Percentiles rank a stretch among this genome's conserved stretches.
phyloP scores from a whole-genome alignment of 2,888 invertebrate genomes.

The Chloroclysta siterata region DNA sequence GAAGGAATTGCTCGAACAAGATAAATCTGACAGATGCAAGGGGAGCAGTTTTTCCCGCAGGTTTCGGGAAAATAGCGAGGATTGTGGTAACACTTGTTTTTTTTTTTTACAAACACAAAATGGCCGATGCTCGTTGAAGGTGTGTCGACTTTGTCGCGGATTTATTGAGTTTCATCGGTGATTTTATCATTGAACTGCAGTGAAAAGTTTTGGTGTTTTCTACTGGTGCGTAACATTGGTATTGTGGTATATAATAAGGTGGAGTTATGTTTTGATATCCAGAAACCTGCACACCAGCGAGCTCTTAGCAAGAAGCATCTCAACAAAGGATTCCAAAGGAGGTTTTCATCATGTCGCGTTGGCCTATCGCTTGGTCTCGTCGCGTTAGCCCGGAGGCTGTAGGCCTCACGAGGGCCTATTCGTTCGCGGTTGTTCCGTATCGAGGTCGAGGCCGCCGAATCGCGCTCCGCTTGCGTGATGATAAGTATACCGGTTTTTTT shows the following conservation, averaged over 20 bases:
- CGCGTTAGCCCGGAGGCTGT: conserved; percentile 79
- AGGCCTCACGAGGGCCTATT: conserved; percentile 75
- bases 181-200: conserved; percentile 74
- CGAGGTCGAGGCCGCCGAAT: conserved; percentile 52
- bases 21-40: too few species aligned
- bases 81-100: too few species aligned
- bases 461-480: conserved; percentile 73
- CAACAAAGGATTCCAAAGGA: conserved; percentile 43
- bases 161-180: conserved; percentile 67
- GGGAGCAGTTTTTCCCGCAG: too few species aligned
- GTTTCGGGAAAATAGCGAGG: too few species aligned
- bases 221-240: conserved; percentile 83
- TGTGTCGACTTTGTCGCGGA: conserved; percentile 77
- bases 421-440: conserved; percentile 70
- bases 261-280: conserved; percentile 77
- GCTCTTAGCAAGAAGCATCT: conserved; percentile 45
- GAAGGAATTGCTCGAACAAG: too few species aligned
- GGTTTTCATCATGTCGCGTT: conserved; percentile 58
- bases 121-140: conserved; percentile 79
- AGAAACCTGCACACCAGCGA: conserved; percentile 54
- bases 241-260: conserved; percentile 81
- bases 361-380: conserved; percentile 75
- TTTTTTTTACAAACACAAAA: conserved; percentile 62
- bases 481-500: conserved; percentile 79
- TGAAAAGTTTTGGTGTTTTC: conserved; percentile 80